Evolutionary conservation across 2,797 vertebrate genomes (phyloP), one percentile per base, ranked within the genome.

Genomic region (Meriones psammophilus): DNA sequence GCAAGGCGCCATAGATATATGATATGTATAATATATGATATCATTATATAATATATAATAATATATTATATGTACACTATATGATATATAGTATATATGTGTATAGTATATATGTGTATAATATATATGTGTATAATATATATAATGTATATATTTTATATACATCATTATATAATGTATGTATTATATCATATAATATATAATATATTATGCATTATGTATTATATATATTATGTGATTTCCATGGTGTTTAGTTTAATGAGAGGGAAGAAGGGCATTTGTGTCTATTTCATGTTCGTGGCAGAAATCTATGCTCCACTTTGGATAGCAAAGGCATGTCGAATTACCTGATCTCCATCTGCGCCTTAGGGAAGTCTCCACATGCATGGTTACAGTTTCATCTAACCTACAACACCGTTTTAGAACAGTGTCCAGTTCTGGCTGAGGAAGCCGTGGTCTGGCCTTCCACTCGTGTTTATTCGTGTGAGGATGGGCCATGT

Each of bases 301-400:
- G 76, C 93, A 94, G 85, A 89, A 94, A 50, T 66, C 64, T 88
- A 39, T 87, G 36, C 46, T 97, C 69, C 69, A 79, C 79, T 94
- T 95, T 91, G 56, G 69, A 80, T 54, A 89, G 64, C 74, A 87
- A 92, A 91, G 87, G 60, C 73, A 33, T 94, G 39, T 33, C 86
- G 54, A 28, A 74, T 90, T 87, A 73, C 46, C 81, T 90, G 90
- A 94, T 92, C 46, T 17, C 90, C 56, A 66, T 60, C 80, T 28
- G 56, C 79, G 62, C 56, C 30, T 50, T 42, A n/a, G 69, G 42
- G 79, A 62, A 89, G 66, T 89, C 60, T 66, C 46, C 81, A 88
- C 77, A 88, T 30, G 83, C 42, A 73, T 68, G 36, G 66, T 50
- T 74, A 94, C 69, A 73, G 86, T 89, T 94, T 87, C 15, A 20